phyloP scores from a whole-genome alignment of 2,888 invertebrate species.

The Antitype chi region DNA sequence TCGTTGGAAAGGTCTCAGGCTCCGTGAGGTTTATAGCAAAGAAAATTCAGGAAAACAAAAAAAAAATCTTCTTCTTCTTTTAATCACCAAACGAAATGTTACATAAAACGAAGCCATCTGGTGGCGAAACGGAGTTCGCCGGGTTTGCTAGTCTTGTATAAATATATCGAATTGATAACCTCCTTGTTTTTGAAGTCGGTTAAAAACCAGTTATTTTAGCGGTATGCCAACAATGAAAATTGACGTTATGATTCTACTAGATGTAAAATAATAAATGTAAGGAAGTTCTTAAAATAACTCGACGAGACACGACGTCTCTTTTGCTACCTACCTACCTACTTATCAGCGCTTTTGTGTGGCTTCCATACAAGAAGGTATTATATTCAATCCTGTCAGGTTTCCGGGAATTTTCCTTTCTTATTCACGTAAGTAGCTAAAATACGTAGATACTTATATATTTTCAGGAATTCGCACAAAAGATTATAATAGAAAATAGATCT shows the following conservation, averaged over 20 bases:
- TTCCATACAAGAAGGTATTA: constrained; percentile 28
- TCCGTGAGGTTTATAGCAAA: too few relatives aligned
- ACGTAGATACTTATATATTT: constrained; percentile 8
- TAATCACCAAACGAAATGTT: too few relatives aligned
- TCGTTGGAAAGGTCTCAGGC: too few relatives aligned
- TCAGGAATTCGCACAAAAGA: constrained; percentile 17
- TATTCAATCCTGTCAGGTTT: constrained; percentile 39
- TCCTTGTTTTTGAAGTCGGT: too few relatives aligned
- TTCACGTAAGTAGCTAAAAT: constrained; percentile 3
- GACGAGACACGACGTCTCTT: neutral
- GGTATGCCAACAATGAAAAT: neutral
- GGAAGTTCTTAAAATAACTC: constrained; percentile 24
- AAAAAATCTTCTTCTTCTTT: too few relatives aligned
- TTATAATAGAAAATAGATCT: constrained; percentile 25
- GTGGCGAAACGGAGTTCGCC: too few relatives aligned
- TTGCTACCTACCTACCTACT: constrained; percentile 9
- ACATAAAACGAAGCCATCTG: too few relatives aligned
- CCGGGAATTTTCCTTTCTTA: constrained; percentile 20
- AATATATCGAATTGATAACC: too few relatives aligned
- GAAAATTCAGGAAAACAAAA: too few relatives aligned
- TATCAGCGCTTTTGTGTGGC: constrained; percentile 43
- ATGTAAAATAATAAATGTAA: neutral
- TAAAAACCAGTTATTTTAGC: neutral
- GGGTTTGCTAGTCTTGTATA: too few relatives aligned
- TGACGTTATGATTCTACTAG: neutral